phyloP scores from a whole-genome alignment of 2,888 invertebrate species.

The Nomada flava region DNA sequence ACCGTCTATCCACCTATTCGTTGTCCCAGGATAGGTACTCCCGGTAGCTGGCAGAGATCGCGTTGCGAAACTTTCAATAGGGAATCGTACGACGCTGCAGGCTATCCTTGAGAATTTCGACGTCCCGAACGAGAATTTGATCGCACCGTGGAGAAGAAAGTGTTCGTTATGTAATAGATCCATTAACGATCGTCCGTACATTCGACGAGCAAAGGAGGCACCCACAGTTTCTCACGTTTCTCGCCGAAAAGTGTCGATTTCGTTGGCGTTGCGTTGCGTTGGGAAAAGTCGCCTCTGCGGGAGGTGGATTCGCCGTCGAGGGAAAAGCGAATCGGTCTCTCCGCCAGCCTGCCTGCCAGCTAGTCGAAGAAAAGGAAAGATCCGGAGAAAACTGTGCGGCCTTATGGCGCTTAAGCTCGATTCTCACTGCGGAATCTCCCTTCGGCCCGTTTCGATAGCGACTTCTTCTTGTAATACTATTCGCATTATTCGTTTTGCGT shows the following conservation, averaged over 20 bases:
- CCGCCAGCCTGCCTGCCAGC: not conserved
- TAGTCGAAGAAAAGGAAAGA: constrained; percentile 53
- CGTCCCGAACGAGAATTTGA: not conserved
- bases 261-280: constrained; percentile 3
- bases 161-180: not conserved
- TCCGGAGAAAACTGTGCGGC: constrained; percentile 48
- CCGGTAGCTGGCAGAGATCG: not conserved
- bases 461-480: constrained; percentile 29
- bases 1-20: constrained; percentile 23
- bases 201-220: not conserved
- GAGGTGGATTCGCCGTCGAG: constrained; percentile 22
- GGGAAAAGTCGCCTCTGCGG: constrained; percentile 52
- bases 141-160: no score
- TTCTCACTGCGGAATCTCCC: constrained; percentile 35
- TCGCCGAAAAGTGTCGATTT: constrained; percentile 50
- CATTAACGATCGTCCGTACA: not conserved
- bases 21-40: not conserved
- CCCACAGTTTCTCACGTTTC: constrained; percentile 9
- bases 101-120: not conserved
- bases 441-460: constrained; percentile 16
- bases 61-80: not conserved
- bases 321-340: constrained; percentile 47
- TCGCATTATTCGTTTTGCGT: not conserved
- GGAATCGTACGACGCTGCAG: not conserved
- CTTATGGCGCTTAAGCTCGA: constrained; percentile 60